Evolutionary conservation across 2,888 invertebrate genomes (phyloP), one percentile per base, ranked within the genome.

Genomic region (Hoplodrina ambigua): DNA sequence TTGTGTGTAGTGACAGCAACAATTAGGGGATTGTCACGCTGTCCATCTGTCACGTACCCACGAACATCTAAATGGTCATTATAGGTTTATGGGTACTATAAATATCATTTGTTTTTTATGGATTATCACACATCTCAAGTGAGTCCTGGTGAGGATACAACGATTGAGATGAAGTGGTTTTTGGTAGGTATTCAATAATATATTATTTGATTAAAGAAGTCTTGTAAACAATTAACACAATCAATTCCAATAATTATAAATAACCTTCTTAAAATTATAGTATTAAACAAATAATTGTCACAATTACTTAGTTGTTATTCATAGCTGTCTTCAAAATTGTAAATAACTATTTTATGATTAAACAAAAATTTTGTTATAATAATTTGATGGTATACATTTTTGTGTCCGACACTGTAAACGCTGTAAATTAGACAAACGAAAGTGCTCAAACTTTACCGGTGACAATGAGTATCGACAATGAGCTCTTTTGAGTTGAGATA

Each of bases 21-120:
- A 92, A 93, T 94, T 94, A 93, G 88, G 84, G 82, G 86, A 89
- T 90, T 94, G 94, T 94, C 94, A 95, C 93, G 94, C 81, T 83
- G 90, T 91, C 87, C 81, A 83, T 86, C 89, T 90, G 89, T 93
- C 94, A 94, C 93, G 94, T 92, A 82, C 78, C 71, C 84, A 72
- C 68, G 73, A 75, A 78, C 62, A 74, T 81, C 77, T 88, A 86
- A 83, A 87, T 83, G 84, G 88, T 87, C 78, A 91, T 93, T 91
- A 92, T 85, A 83, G 81, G 86, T 82, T 87, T 88, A 89, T 92
- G 88, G 87, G 83, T 86, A 88, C 92, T 94, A 95, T 95, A 94
- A 92, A 94, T 93, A 92, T 83, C 80, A 87, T 88, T 88, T 88
- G 68, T 88, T 89, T 84, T 83, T 85, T 86, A 77, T 82, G 80